Base-by-base conservation (phyloP, 2,888 invertebrate genomes). In the Amphipyra tragopoginis region DNA sequence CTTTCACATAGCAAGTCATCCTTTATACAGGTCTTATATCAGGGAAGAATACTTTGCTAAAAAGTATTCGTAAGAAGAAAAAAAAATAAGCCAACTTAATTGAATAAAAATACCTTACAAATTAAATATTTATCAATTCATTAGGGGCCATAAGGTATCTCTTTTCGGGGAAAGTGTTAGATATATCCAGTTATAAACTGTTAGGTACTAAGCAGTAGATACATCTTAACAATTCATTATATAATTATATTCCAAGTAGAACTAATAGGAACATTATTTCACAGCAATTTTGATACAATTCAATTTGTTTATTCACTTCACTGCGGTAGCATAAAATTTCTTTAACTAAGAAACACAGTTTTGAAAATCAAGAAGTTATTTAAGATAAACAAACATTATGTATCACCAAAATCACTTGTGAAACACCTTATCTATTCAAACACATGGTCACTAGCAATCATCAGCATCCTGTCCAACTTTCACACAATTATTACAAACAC, bases 351-450 rank as follows among this genome's bases (percentile, higher is more conserved):
- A 50, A 53, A 11, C 44, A 50, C 38, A 21, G 9, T 38, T 14
- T 42, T 8, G 10, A 26, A 44, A n/a, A 11, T 5, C 8, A n/a
- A 29, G 40, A 26, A 6, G 21, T 13, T 7, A 42, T 53, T 38
- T 50, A 36, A 44, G 39, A 51, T 60, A 64, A 65, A 71, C 54
- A 77, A 78, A 72, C 40, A 68, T 64, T 43, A 64, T 79, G 55
- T 73, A 74, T 68, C 82, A 81, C 82, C 70, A 81, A 72, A 81
- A 76, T 79, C 84, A 84, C 84, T 79, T 77, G 73, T 75, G 77
- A 77, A 77, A 76, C 82, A 80, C 77, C 75, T 68, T 76, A 68
- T 66, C 45, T 60, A 47, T 64, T 54, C 54, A 54, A 65, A 78
- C 80, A 81, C 79, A 75, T 70, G 72, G 65, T 72, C 82, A 82